phyloP scores from a whole-genome alignment of 2,113 vertebrate species.

The Sarotherodon lohbergeri region DNA sequence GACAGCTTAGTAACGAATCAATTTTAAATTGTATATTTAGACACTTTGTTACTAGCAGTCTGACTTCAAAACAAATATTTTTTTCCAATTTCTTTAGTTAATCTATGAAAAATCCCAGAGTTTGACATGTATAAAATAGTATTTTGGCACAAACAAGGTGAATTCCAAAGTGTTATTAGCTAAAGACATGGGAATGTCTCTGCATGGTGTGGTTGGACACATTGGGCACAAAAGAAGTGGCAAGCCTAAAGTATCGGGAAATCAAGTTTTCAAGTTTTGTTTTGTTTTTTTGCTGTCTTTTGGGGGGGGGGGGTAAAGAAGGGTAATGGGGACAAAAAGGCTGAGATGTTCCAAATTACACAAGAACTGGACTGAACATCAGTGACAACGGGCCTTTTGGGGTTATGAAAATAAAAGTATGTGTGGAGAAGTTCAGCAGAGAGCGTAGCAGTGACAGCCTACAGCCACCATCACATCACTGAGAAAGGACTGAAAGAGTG shows the following conservation, averaged over 20 bases:
- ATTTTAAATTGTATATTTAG: not conserved
- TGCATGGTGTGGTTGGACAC: not conserved
- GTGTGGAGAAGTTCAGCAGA: not conserved
- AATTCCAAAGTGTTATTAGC: not conserved
- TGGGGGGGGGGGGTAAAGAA: rapidly evolving
- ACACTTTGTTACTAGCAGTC: not conserved
- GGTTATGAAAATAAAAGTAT: not conserved
- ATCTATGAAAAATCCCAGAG: not conserved
- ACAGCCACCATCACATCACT: not conserved
- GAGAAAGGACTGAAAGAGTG: not conserved
- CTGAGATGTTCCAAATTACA: not conserved
- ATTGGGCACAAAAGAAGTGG: not conserved
- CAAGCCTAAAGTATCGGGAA: not conserved
- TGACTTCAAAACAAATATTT: not conserved
- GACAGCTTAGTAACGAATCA: not conserved
- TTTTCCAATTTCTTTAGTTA: not conserved
- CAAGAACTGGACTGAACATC: not conserved
- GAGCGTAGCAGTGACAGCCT: not conserved
- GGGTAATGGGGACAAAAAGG: not conserved
- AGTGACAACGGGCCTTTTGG: not conserved
- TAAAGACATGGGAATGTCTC: not conserved
- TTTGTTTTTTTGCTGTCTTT: not conserved
- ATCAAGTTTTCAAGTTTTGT: not conserved
- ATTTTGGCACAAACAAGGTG: not conserved
- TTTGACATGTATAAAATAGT: not conserved